Base-by-base conservation (phyloP, 2,888 invertebrate species). In the Drosophila prolongata region DNA sequence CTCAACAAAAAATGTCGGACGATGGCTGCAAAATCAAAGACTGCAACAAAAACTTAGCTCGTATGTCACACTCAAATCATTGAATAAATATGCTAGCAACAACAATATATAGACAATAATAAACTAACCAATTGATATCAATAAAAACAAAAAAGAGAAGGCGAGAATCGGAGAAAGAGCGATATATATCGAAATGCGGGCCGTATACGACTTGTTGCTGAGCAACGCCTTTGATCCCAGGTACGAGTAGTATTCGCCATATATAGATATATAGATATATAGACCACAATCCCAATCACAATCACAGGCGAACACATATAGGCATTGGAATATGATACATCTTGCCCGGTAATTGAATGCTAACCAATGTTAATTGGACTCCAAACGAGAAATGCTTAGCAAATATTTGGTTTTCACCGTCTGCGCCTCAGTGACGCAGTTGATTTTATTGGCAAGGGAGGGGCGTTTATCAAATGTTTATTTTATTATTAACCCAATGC, bases 201-300 rank as follows among this genome's bases (percentile, higher is more conserved):
- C 58, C 74, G 75, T 80, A 55, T 90, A 76, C 76, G 90, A 90
- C 57, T 67, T 91, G 76, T 77, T 90, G 79, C 77, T 90, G 61
- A 80, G 76, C 78, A 81, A 83, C 46, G 80, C 86, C 54, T 89
- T 90, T 69, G 90, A 91, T 61, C 62, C 82, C 80, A 91, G 91
- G 91, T 91, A 91, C 47, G 47, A 42, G 44, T 44, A 1, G 27
- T 16, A 46, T 16, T 50, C 61, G n/a, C 43, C 27, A 14, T 30
- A 46, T 30, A n/a, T 27, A 46, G 27, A 9, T 30, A 14, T 14
- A 14, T 3, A 5, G 27, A 13, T 35, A 38, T 52, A 24, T 24
- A 37, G 27, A 27, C 34, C 40, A 60, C 46, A 58, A 38, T 16
- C 16, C 27, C 27, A 56, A 30, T 14, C 27, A 10, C 10, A 44